A percentile compares a stretch with the other conserved stretches of the same genome.
These are phyloP conservation scores for Vanessa tameamea DNA, from an alignment of 1,140 invertebrate species.

Conservation along the genomic window DNA sequence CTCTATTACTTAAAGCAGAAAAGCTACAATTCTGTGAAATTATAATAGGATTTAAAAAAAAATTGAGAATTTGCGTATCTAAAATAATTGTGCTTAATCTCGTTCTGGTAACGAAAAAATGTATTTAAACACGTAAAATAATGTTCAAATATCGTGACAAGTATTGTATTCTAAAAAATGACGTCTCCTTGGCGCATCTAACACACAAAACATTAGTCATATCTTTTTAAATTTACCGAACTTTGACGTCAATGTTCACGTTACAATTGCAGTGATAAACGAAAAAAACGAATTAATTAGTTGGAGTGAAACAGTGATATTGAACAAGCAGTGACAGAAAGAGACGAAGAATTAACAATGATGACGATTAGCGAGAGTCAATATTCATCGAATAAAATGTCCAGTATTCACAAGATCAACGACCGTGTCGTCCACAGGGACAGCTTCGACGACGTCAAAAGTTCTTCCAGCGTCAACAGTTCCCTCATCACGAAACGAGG, in stretches of 20 bases:
- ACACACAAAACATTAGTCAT: constrained; percentile 36
- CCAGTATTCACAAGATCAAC: constrained; percentile 76
- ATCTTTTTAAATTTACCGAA: constrained; percentile 23
- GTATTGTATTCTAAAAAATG: constrained; percentile 14
- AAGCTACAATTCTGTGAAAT: constrained; percentile 10
- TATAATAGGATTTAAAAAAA: constrained; percentile 25
- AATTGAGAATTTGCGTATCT: constrained; percentile 19
- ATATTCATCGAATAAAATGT: constrained; percentile 78
- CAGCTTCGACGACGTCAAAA: constrained; percentile 75
- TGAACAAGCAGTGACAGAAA: constrained; percentile 3
- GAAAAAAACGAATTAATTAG: constrained; percentile 16
- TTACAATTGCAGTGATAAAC: constrained; percentile 23
- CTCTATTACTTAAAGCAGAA: constrained; percentile 21
- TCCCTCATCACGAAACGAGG: constrained; percentile 83
- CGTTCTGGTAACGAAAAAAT: not conserved
- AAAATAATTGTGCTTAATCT: constrained; percentile 18
- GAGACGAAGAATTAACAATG: constrained; percentile 50
- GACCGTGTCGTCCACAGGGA: constrained; percentile 76
- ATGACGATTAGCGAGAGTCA: constrained; percentile 80
- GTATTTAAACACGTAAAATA: constrained; percentile 8
- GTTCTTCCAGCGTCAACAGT: constrained; percentile 75
- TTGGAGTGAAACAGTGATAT: constrained; percentile 23
- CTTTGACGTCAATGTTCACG: constrained; percentile 28
- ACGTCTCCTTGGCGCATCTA: constrained; percentile 24
- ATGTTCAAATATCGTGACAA: constrained; percentile 16